Conservation (phyloP, 2,888 invertebrate species). For the Himalopsyche kuldschensis region DNA sequence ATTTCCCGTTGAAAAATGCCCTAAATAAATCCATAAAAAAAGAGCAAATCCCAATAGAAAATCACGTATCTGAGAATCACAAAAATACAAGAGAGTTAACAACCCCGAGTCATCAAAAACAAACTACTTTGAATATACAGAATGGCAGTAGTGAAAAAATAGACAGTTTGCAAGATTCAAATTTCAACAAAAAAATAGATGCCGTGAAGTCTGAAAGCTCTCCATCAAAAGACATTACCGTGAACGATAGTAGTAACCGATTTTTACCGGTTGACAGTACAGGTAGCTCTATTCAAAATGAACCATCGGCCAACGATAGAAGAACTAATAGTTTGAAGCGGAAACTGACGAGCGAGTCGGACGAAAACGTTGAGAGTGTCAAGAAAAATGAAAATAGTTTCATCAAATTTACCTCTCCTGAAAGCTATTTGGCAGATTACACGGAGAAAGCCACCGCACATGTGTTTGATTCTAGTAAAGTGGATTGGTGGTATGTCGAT, state of each 20-base stretch:
- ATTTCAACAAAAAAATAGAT: not conserved
- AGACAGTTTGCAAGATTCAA: not conserved
- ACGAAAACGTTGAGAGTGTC: slow-evolving; percentile 43
- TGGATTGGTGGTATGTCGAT: slow-evolving; percentile 62
- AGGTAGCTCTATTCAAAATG: not conserved
- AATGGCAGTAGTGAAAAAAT: not conserved
- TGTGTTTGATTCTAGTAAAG: slow-evolving; percentile 43
- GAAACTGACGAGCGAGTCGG: slow-evolving; percentile 44
- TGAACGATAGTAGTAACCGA: not conserved
- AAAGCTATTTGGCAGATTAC: not conserved
- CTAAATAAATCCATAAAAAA: not conserved
- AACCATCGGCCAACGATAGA: not conserved
- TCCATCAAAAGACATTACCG: not conserved
- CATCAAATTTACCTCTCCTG: not conserved
- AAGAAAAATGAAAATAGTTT: not conserved
- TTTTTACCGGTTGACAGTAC: not conserved
- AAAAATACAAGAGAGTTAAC: not conserved
- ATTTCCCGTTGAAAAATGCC: not conserved
- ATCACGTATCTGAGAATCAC: not conserved
- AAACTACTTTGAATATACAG: not conserved
- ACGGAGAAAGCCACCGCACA: not conserved
- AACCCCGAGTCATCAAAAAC: not conserved
- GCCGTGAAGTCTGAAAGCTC: not conserved
- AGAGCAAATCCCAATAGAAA: not conserved
- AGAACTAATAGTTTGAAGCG: not conserved